Evolutionary conservation across 1,140 invertebrate genomes (phyloP), one percentile per base, ranked within the genome.

Genomic region (Polypedilum vanderplanki): DNA sequence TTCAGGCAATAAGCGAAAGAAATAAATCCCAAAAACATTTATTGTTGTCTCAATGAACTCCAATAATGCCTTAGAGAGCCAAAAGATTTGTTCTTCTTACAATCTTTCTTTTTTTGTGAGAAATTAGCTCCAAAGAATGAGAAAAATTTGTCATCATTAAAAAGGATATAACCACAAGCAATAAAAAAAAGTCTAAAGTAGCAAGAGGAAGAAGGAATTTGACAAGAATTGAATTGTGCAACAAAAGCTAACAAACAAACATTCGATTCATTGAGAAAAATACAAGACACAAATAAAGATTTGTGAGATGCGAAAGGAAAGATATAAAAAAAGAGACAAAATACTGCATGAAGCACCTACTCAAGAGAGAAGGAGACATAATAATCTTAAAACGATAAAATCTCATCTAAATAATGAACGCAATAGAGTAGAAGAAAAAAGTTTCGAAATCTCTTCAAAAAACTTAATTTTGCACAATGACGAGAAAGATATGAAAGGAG

Each of bases 151-250:
- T 57, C 46, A 57, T 57, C 46, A 57, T 57, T 57, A 18, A 20
- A 70, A 70, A 70, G 17, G 65, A 70, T 22, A 70, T 22, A 70
- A 70, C 65, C 65, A 22, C 65, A 70, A 70, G 65, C 65, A 70
- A 70, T 70, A 70, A 70, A 70, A 57, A 70, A 70, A 70, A 70
- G 65, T 18, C 9, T 70, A 70, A 20, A 70, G 65, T 46, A 46
- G 41, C 2, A 70, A 70, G 18, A 70, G 65, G 18, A 70, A 18
- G 65, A 70, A 70, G 17, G 65, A 70, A 33, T 33, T 33, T 33
- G 24, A 33, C n/a, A 70, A 70, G 65, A 70, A 70, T 20, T 20
- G 18, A 70, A 70, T 70, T 70, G 65, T 70, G 65, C 65, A 70
- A 70, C 65, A 70, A 70, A 70, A 22, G 17, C 18, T 70, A 18